Percentiles rank a stretch among this genome's conserved stretches.
Conservation (phyloP, 2,888 invertebrate genomes). For the Limenitis camilla region DNA sequence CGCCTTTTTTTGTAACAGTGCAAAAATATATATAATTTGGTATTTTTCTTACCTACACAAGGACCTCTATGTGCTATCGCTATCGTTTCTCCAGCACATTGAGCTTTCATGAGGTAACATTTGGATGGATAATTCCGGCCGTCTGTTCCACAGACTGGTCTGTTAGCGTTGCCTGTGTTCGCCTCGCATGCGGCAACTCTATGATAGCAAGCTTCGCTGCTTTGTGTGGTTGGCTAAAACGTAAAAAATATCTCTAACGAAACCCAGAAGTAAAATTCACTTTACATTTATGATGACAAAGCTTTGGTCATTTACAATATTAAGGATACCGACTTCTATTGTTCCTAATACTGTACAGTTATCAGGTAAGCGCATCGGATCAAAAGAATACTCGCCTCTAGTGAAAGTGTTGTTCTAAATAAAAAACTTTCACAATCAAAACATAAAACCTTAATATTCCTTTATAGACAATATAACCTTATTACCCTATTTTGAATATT, state of each 20-base stretch:
- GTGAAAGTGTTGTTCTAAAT: constrained; percentile 18
- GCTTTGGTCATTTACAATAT: background rate
- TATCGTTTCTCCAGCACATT: constrained; percentile 83
- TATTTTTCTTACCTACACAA: constrained; percentile 77
- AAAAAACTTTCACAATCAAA: background rate
- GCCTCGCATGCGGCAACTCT: constrained; percentile 61
- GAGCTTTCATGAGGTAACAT: constrained; percentile 84
- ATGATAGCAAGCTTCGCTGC: constrained; percentile 41
- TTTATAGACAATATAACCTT: background rate
- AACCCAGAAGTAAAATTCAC: background rate
- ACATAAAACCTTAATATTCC: background rate
- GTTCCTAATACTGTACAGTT: constrained; percentile 14
- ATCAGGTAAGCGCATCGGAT: constrained; percentile 9
- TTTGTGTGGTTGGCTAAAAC: constrained; percentile 34
- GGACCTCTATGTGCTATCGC: constrained; percentile 82
- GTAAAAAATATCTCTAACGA: constrained; percentile 5
- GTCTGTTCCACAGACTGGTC: constrained; percentile 85
- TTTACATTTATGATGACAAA: background rate
- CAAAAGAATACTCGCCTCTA: constrained; percentile 16
- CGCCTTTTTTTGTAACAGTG: background rate
- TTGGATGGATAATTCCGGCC: constrained; percentile 86
- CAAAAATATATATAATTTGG: background rate
- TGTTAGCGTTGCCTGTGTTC: constrained; percentile 41
- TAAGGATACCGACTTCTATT: background rate
- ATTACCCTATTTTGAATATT: background rate